Evolutionary conservation across 2,888 invertebrate genomes (phyloP).

Genomic region (Caenorhabditis sp.): DNA sequence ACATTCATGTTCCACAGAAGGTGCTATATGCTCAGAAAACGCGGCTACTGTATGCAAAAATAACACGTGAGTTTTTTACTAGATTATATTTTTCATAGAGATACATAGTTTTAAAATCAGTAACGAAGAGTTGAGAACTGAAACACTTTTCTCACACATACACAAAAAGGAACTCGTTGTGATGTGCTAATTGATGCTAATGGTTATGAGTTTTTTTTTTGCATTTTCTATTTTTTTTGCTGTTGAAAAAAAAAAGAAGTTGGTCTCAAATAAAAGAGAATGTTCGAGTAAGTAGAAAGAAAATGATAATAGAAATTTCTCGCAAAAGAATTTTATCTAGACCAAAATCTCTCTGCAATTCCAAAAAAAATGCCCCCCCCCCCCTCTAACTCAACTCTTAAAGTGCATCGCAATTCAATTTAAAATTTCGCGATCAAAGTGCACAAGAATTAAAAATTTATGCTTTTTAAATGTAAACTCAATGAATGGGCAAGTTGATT

Average conservation of each 20-base stretch:
- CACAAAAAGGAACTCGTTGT: too few species aligned
- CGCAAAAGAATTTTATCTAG: too few species aligned
- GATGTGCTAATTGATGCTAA: neutral
- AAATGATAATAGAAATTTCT: too few species aligned
- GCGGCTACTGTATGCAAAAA: constrained; percentile 66
- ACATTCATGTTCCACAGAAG: constrained; percentile 40
- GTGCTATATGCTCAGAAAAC: constrained; percentile 64
- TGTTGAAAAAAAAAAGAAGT: neutral
- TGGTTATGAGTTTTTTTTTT: neutral
- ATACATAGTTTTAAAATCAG: neutral
- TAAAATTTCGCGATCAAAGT: neutral
- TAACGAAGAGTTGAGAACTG: neutral
- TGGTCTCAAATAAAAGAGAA: too few species aligned
- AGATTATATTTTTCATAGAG: neutral
- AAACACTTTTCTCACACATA: too few species aligned
- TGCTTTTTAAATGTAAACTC: neutral
- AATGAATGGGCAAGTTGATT: neutral
- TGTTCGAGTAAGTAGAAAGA: too few species aligned
- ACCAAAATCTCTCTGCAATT: too few species aligned
- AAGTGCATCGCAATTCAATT: too few species aligned
- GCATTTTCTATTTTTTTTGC: neutral
- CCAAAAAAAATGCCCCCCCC: too few species aligned
- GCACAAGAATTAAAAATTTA: neutral
- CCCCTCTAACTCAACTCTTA: too few species aligned
- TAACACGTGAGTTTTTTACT: constrained; percentile 62